Conservation (phyloP, 1,140 invertebrate genomes). For the Zaprionus camerounensis region DNA sequence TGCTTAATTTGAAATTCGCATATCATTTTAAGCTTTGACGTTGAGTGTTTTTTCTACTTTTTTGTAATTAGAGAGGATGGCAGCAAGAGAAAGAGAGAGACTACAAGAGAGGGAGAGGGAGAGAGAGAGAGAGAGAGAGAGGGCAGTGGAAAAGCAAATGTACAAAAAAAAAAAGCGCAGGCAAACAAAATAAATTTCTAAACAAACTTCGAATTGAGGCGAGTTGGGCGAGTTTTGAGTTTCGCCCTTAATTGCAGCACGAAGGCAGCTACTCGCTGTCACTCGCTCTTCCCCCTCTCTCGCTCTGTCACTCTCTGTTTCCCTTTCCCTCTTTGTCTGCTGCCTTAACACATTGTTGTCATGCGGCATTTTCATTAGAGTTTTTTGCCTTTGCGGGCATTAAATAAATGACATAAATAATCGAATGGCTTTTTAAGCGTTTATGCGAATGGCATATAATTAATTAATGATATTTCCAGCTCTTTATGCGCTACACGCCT, state of each 20-base stretch:
- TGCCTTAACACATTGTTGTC: conserved; percentile 8
- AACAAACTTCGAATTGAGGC: background rate
- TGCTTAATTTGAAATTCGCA: conserved; percentile 36
- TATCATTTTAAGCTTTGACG: conserved; percentile 17
- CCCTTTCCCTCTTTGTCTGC: background rate
- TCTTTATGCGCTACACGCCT: conserved; percentile 11
- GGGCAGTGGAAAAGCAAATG: background rate
- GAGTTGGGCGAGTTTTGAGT: conserved; percentile 1
- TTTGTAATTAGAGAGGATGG: background rate
- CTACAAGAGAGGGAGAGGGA: background rate
- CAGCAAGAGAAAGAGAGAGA: background rate
- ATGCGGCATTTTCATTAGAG: conserved; percentile 18
- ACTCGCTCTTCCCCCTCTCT: background rate
- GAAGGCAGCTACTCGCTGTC: background rate
- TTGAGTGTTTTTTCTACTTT: conserved; percentile 5
- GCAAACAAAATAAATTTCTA: background rate
- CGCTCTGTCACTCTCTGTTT: background rate
- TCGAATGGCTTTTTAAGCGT: conserved; percentile 51
- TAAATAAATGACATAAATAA: conserved; percentile 49
- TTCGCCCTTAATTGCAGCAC: background rate
- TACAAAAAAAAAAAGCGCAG: background rate
- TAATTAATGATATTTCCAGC: conserved; percentile 54
- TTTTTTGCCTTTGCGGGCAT: background rate
- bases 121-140: background rate
- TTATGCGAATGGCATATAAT: conserved; percentile 52